Base-by-base conservation (phyloP, 2,797 vertebrate species). In the Megaceryle alcyon region DNA sequence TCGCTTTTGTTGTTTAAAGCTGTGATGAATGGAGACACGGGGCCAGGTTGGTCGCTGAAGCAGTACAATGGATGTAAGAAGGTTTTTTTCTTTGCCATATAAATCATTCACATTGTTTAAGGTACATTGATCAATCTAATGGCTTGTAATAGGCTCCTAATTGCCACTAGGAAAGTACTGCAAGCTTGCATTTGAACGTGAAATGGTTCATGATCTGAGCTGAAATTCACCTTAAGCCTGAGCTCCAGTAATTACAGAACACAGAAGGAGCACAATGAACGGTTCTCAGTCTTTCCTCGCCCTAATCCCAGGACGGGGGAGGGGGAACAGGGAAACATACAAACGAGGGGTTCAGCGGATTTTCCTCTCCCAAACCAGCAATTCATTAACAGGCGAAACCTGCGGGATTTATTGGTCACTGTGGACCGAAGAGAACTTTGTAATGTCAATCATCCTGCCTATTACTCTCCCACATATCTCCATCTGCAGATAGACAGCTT, bases 51-150 rank as follows among this genome's bases (percentile, higher is more conserved):
- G 95, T 89, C 28, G 94, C 93, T 98, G 97, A 97, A 98, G 97
- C 97, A 97, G 97, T 96, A 98, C 98, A 98, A 98, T 97, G 98
- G 98, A 98, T 97, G 98, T 96, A 97, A 98, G 98, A 97, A 88
- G 97, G 97, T 98, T 98, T 95, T 85, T 90, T 94, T 98, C 98
- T 98, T 95, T 97, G 98, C 97, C 98, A 98, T 99, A 99, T 99
- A 99, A 99, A 99, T 99, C 99, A 99, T 98, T 98, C 98, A 97
- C 98, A 99, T 99, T 99, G 98, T 99, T 99, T 99, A 99, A 99
- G 99, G 98, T 99, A 99, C 99, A 99, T 99, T 99, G 99, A 99
- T 99, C 99, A 99, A 98, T 99, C 98, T 99, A 99, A 99, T 99
- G 99, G 98, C 98, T 99, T 99, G 99, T 99, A 99, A 99, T 99